Percentiles rank a stretch among this genome's conserved stretches.
phyloP scores from a whole-genome alignment of 2,797 vertebrate species.

The Enteromius treurensis region DNA sequence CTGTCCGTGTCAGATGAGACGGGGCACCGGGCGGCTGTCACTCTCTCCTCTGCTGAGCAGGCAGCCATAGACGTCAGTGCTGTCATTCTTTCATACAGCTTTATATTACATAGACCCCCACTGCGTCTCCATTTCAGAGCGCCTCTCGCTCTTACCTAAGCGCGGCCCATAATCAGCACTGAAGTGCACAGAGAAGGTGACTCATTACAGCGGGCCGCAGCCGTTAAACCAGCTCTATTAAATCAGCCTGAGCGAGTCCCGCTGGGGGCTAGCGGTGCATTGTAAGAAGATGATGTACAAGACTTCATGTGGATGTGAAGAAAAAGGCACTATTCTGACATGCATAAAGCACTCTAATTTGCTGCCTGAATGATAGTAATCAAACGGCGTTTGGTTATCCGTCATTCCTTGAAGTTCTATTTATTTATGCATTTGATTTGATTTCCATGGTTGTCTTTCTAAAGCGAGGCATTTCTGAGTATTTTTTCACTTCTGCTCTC shows the following conservation, averaged over 20 bases:
- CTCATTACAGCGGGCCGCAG: slow-evolving; percentile 27
- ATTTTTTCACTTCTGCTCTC: slow-evolving; percentile 1
- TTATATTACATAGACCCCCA: slow-evolving; percentile 59
- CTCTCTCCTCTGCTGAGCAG: slow-evolving; percentile 71
- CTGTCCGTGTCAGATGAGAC: slow-evolving; percentile 69
- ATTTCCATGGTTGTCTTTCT: not conserved
- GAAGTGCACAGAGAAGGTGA: slow-evolving; percentile 37
- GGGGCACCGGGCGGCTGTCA: slow-evolving; percentile 68
- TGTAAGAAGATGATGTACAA: slow-evolving; percentile 15
- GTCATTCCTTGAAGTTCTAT: not conserved
- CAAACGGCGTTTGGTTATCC: not conserved
- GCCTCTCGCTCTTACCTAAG: slow-evolving; percentile 55
- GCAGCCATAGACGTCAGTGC: slow-evolving; percentile 63
- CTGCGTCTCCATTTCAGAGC: slow-evolving; percentile 63
- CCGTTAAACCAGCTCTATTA: slow-evolving; percentile 22
- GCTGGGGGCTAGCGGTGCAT: slow-evolving; percentile 11
- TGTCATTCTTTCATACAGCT: slow-evolving; percentile 37
- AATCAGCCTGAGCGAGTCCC: slow-evolving; percentile 13
- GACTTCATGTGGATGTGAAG: slow-evolving; percentile 11
- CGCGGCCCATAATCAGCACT: slow-evolving; percentile 24
- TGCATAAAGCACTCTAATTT: slow-evolving; percentile 13
- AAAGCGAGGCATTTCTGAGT: not conserved
- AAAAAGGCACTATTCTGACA: slow-evolving; percentile 15
- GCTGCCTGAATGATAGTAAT: not conserved
- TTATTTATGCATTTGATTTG: slow-evolving; percentile 12